Base-by-base conservation (phyloP, 2,797 vertebrate species). In the Alectoris magna region DNA sequence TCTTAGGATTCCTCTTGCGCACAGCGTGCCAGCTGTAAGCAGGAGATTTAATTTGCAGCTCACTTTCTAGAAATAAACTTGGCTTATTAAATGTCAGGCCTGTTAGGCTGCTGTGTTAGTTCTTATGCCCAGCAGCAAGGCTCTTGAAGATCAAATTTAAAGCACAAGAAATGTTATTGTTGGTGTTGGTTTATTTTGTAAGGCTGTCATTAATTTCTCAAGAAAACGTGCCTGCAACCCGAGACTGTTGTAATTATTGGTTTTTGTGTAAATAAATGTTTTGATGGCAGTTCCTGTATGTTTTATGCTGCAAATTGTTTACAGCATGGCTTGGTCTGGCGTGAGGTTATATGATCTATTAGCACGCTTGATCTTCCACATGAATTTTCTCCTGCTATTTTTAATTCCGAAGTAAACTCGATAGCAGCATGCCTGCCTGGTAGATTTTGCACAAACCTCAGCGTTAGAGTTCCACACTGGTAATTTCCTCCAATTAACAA, bases 31-130 rank as follows among this genome's bases (percentile, higher is more conserved):
- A 85, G 7, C 88, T 95, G 64, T 87, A 68, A 43, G 71, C 68
- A 63, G 51, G 60, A 48, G 84, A 88, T 93, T 72, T 93, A 26
- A 94, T 91, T 90, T 94, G 75, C 59, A 93, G 13, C 75, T 97
- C 44, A 56, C 68, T 95, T 95, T 91, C 84, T 91, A 95, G 90
- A 87, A 95, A 92, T 96, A 96, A 96, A 79, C 48, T 85, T 93
- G 85, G 81, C 68, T 89, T 93, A 60, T 93, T 88, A 90, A 94
- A 90, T 95, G 82, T 94, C 82, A 91, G 5, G 48, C 24, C 63
- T 64, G 78, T 79, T 95, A 74, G 79, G 53, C 31, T 88, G 85
- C 43, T 92, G 41, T 26, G n/a, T 76, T 87, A 29, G 58, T 48
- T 91, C 91, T 56, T 93, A 68, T 94, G 78, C 73, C 27, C 26